Conservation (phyloP, 2,888 invertebrate species). For the Lithophane leautieri region DNA sequence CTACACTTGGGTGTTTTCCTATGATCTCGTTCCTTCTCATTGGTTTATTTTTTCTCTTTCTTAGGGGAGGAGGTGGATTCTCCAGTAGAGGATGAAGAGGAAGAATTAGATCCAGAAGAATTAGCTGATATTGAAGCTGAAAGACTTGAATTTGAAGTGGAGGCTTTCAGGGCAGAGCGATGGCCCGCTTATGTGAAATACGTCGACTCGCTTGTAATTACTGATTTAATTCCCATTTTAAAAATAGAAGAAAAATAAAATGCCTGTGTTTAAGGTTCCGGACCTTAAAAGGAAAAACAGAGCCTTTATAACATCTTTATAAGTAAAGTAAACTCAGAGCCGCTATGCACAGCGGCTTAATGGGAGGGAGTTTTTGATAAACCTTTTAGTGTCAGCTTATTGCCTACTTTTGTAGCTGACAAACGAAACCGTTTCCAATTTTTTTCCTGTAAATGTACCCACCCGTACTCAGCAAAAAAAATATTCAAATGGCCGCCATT, state of each 20-base stretch:
- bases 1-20: background rate
- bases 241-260: background rate
- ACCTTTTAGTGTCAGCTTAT: too few relatives aligned
- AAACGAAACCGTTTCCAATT: too few relatives aligned
- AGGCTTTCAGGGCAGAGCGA: conserved; percentile 81
- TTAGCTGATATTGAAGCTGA: conserved; percentile 86
- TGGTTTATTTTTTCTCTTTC: background rate
- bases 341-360: too few relatives aligned
- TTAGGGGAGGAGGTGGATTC: conserved; percentile 85
- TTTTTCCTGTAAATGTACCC: too few relatives aligned
- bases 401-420: too few relatives aligned
- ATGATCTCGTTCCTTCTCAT: background rate
- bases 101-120: conserved; percentile 81
- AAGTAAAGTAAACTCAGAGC: too few relatives aligned
- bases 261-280: too few relatives aligned
- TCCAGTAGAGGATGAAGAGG: conserved; percentile 83
- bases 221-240: background rate
- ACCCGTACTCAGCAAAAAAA: too few relatives aligned
- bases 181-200: conserved; percentile 89
- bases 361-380: too few relatives aligned
- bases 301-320: background rate
- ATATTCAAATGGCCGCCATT: too few relatives aligned
- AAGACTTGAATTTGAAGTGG: conserved; percentile 80
- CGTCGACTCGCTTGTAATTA: conserved; percentile 83
- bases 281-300: background rate